Evolutionary conservation across 2,797 vertebrate genomes (phyloP).

Genomic region (Todus mexicanus): DNA sequence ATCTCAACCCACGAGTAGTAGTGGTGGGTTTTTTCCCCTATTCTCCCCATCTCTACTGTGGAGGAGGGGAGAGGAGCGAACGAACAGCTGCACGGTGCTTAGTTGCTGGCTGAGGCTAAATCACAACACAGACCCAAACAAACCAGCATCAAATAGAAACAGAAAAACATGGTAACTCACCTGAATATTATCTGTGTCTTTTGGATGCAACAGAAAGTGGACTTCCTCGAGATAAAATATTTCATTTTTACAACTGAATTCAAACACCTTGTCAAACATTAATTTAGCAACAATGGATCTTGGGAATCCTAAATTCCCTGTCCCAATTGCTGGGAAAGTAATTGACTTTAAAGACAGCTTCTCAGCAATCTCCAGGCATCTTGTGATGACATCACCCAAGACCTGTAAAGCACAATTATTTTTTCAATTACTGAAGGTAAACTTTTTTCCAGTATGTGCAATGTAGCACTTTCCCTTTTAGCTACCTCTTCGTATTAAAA

Average conservation of each 20-base stretch:
- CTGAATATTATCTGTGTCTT: constrained; percentile 74
- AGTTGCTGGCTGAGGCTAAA: background rate
- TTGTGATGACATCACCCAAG: constrained; percentile 70
- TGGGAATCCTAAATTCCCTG: constrained; percentile 84
- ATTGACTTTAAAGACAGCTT: constrained; percentile 69
- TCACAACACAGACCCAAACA: background rate
- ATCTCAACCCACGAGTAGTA: background rate
- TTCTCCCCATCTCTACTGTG: background rate
- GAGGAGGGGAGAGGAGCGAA: background rate
- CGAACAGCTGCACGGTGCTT: background rate
- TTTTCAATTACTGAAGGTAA: background rate
- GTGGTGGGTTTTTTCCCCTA: background rate
- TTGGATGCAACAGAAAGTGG: constrained; percentile 79
- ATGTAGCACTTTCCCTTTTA: background rate
- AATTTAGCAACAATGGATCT: constrained; percentile 74
- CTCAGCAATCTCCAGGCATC: constrained; percentile 79
- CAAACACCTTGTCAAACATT: constrained; percentile 78
- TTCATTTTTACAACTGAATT: constrained; percentile 64
- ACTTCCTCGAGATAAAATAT: constrained; percentile 74
- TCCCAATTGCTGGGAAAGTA: constrained; percentile 87
- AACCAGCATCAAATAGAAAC: background rate
- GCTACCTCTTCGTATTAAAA: background rate
- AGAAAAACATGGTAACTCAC: constrained; percentile 59
- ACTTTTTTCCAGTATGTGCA: background rate
- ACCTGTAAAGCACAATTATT: constrained; percentile 59